Evolutionary conservation across 2,113 vertebrate genomes (phyloP).

Genomic region (Salvator merianae): DNA sequence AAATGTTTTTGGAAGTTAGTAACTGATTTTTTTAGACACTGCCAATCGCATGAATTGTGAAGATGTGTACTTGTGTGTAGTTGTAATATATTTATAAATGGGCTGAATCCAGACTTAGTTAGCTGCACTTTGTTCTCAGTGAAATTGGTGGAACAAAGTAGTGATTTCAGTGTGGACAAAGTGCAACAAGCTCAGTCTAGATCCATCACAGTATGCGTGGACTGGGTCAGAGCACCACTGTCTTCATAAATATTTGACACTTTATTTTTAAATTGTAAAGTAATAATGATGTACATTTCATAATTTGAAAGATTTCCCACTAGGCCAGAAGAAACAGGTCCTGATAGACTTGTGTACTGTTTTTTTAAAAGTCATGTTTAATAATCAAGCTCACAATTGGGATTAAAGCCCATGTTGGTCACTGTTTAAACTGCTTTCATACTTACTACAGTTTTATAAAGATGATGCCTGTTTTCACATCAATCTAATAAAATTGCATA

Average conservation of each 20-base stretch:
- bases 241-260: conserved; percentile 70
- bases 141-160: neutral
- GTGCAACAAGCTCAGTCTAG: neutral
- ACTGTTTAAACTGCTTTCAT: conserved; percentile 77
- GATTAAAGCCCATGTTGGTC: conserved; percentile 74
- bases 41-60: conserved; percentile 91
- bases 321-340: conserved; percentile 66
- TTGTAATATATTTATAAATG: conserved; percentile 87
- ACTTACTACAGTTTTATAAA: conserved; percentile 78
- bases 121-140: neutral
- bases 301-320: conserved; percentile 65
- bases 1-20: conserved; percentile 87
- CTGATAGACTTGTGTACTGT: conserved; percentile 72
- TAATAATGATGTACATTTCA: conserved; percentile 56
- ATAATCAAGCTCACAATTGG: conserved; percentile 66
- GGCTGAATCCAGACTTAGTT: conserved; percentile 9
- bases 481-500: conserved; percentile 67
- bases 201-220: conserved; percentile 60
- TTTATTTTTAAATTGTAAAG: conserved; percentile 74
- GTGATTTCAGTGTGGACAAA: neutral
- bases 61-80: conserved; percentile 89
- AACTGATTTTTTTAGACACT: conserved; percentile 83
- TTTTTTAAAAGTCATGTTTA: conserved; percentile 59
- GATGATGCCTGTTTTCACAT: conserved; percentile 74
- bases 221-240: conserved; percentile 71